These are phyloP conservation scores for Dunckerocampus dactyliophorus DNA, from an alignment of 2,113 vertebrate species.

Conservation along the genomic window DNA sequence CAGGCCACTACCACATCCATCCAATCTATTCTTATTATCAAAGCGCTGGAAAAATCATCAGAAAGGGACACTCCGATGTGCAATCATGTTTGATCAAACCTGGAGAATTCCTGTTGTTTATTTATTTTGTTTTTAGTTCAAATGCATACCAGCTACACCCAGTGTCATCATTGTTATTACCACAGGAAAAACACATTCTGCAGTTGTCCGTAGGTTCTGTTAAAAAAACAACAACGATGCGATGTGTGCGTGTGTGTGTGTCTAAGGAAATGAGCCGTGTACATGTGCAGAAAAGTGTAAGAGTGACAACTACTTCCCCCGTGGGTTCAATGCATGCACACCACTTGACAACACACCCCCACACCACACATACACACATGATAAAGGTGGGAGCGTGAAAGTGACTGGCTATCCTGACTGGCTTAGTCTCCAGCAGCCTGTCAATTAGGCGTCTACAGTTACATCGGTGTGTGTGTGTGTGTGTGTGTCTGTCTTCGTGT, in stretches of 20 bases:
- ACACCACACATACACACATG: conserved; percentile 2
- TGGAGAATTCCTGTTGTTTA: background rate
- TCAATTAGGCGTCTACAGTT: conserved; percentile 72
- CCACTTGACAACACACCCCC: conserved; percentile 18
- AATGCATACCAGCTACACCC: background rate
- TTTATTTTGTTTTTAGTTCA: background rate
- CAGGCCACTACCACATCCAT: background rate
- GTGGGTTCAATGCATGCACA: conserved; percentile 47
- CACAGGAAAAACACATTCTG: conserved; percentile 13
- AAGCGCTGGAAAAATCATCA: too few species aligned
- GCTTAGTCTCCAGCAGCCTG: conserved; percentile 63
- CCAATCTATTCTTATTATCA: too few species aligned
- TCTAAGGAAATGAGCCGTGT: conserved; percentile 14
- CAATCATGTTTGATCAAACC: background rate
- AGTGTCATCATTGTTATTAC: conserved; percentile 13
- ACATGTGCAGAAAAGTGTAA: conserved; percentile 44
- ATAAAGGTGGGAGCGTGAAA: conserved; percentile 70
- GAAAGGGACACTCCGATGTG: background rate
- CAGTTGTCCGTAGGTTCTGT: background rate
- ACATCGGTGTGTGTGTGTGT: conserved; percentile 31
- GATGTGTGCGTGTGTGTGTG: conserved; percentile 2
- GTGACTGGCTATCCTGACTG: conserved; percentile 67
- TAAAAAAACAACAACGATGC: background rate
- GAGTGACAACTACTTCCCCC: conserved; percentile 58
- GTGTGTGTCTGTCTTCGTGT: conserved; percentile 32